These are phyloP conservation scores for Trichacis sp. DNA, from an alignment of 2,888 invertebrate species.

Conservation along the genomic window DNA sequence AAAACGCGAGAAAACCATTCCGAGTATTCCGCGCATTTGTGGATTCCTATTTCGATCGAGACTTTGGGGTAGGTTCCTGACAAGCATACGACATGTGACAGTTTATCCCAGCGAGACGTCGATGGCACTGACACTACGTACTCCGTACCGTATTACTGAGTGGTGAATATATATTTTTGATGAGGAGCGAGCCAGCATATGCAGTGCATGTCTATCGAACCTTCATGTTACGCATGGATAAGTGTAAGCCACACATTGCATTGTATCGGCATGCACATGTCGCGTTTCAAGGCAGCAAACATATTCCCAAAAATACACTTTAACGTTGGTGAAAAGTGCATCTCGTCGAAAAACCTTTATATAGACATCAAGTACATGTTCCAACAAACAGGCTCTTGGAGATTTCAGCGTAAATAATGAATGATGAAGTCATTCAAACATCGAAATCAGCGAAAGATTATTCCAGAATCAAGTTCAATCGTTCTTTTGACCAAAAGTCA, in stretches of 20 bases:
- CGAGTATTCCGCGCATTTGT: constrained; percentile 18
- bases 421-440: no score
- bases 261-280: constrained; percentile 34
- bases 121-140: constrained; percentile 32
- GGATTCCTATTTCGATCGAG: constrained; percentile 26
- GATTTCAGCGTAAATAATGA: no score
- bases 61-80: constrained; percentile 16
- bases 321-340: no score
- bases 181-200: constrained; percentile 19
- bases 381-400: no score
- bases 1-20: no score
- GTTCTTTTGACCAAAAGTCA: no score
- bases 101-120: constrained; percentile 18
- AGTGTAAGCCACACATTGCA: constrained; percentile 28
- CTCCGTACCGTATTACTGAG: constrained; percentile 29
- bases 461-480: no score
- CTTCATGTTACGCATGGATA: constrained; percentile 37
- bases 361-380: no score
- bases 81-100: constrained; percentile 24
- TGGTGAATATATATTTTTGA: constrained; percentile 30
- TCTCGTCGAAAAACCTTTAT: no score
- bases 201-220: constrained; percentile 36
- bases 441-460: no score
- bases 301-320: constrained; percentile 19
- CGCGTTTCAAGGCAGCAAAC: constrained; percentile 16